Evolutionary conservation across 2,113 vertebrate genomes (phyloP).

Genomic region (Boleophthalmus pectinirostris): DNA sequence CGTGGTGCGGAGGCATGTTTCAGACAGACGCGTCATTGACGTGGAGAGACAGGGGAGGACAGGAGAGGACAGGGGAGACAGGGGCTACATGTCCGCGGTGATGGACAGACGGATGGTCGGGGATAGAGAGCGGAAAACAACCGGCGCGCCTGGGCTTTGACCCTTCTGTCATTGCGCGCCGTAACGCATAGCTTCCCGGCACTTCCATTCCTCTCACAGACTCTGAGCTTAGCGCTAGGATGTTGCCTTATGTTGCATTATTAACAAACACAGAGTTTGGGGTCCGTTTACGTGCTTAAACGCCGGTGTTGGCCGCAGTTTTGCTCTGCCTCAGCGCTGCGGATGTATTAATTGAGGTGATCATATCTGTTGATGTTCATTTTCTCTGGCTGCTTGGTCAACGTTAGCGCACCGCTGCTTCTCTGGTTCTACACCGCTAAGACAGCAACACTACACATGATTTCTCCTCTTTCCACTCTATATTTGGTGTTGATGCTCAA

Average conservation of each 20-base stretch:
- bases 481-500: conserved; percentile 63
- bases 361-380: conserved; percentile 74
- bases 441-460: conserved; percentile 62
- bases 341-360: conserved; percentile 72
- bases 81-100: conserved; percentile 62
- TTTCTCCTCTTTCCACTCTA: conserved; percentile 59
- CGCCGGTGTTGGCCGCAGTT: conserved; percentile 52
- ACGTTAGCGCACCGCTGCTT: conserved; percentile 28
- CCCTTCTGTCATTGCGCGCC: conserved; percentile 83
- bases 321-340: conserved; percentile 59
- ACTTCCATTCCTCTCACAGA: conserved; percentile 58
- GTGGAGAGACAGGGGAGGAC: conserved; percentile 67
- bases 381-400: conserved; percentile 59
- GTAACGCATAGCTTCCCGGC: conserved; percentile 47
- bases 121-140: conserved; percentile 69
- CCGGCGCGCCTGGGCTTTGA: conserved; percentile 77
- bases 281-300: conserved; percentile 53
- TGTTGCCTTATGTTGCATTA: conserved; percentile 38
- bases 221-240: conserved; percentile 43
- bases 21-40: conserved; percentile 66
- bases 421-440: conserved; percentile 30
- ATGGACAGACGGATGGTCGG: conserved; percentile 66
- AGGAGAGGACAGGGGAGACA: conserved; percentile 65
- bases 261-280: conserved; percentile 57
- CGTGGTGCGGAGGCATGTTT: conserved; percentile 61